phyloP scores from a whole-genome alignment of 37 sponge, comb jelly and placozoan genomes.

The Haliclona indistincta region DNA sequence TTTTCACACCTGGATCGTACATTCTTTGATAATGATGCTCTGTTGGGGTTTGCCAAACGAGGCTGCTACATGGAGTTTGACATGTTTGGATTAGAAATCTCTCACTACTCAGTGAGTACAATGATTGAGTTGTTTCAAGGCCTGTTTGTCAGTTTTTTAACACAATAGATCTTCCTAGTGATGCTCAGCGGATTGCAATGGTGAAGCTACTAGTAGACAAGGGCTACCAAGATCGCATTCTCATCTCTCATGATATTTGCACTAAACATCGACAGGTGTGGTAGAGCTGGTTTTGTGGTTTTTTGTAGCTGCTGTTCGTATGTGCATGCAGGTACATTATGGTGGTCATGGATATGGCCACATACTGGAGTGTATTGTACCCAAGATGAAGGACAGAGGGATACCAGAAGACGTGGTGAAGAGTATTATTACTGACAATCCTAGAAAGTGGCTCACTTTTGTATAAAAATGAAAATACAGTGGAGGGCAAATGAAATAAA shows the following conservation, averaged over 20 bases:
- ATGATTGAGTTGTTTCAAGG: no score
- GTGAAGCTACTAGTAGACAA: conserved; percentile 61
- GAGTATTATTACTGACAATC: conserved; percentile 44
- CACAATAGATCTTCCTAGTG: conserved; percentile 49
- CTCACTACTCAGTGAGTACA: conserved; percentile 65
- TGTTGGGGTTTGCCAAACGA: conserved; percentile 48
- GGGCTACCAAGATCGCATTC: conserved; percentile 30
- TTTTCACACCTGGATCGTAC: conserved; percentile 72
- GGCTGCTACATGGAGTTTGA: conserved; percentile 64
- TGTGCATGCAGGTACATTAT: conserved; percentile 40
- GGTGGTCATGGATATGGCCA: conserved; percentile 80
- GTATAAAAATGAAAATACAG: no score
- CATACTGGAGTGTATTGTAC: conserved; percentile 52
- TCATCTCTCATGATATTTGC: conserved; percentile 66
- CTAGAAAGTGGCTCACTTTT: conserved; percentile 68
- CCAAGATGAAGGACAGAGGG: conserved; percentile 66
- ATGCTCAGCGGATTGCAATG: conserved; percentile 68
- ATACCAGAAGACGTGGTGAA: conserved; percentile 27
- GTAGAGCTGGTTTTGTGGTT: not conserved
- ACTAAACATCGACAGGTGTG: conserved; percentile 73
- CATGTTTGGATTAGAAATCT: conserved; percentile 68
- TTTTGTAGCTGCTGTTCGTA: not conserved
- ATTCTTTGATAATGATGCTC: not conserved
- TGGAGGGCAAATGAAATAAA: no score
- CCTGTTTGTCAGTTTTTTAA: not conserved